Conservation (phyloP, 1,140 invertebrate genomes). For the Drosophila chauvacae region DNA sequence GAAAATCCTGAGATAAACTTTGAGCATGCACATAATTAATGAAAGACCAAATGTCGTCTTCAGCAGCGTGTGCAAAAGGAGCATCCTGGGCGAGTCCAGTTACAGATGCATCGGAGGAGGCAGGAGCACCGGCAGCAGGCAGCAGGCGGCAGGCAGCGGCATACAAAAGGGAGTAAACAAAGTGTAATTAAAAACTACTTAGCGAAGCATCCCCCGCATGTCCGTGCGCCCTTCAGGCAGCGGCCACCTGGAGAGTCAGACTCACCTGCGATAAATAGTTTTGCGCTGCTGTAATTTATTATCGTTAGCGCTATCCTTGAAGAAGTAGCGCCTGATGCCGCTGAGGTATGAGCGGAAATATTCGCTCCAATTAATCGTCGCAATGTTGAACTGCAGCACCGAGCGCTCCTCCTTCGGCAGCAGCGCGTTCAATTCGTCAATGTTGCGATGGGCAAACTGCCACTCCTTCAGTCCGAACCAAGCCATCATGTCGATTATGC, state of each 20-base stretch:
- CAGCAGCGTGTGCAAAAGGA: slow-evolving; percentile 74
- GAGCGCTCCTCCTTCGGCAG: slow-evolving; percentile 62
- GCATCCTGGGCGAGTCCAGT: slow-evolving; percentile 62
- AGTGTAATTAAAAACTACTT: slow-evolving; percentile 84
- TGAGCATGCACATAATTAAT: slow-evolving; percentile 83
- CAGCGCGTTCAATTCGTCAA: slow-evolving; percentile 78
- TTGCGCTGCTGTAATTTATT: slow-evolving; percentile 83
- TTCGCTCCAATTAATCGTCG: slow-evolving; percentile 86
- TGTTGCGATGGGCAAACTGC: slow-evolving; percentile 82
- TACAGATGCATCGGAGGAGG: slow-evolving; percentile 21
- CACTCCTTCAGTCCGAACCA: slow-evolving; percentile 84
- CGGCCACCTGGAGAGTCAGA: slow-evolving; percentile 35
- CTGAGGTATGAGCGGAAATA: slow-evolving; percentile 87
- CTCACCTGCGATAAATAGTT: slow-evolving; percentile 84
- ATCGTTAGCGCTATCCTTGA: slow-evolving; percentile 85
- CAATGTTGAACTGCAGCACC: slow-evolving; percentile 85
- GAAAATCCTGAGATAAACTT: slow-evolving; percentile 78
- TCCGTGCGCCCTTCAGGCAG: background rate
- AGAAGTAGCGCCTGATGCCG: slow-evolving; percentile 86
- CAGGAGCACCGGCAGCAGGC: background rate
- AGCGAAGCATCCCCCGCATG: slow-evolving; percentile 34
- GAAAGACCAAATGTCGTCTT: slow-evolving; percentile 82
- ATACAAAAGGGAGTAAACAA: slow-evolving; percentile 67
- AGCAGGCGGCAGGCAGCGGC: slow-evolving; percentile 5
- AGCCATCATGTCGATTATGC: slow-evolving; percentile 84